Evolutionary conservation across 2,797 vertebrate genomes (phyloP).

Genomic region (Danio aesculapii): DNA sequence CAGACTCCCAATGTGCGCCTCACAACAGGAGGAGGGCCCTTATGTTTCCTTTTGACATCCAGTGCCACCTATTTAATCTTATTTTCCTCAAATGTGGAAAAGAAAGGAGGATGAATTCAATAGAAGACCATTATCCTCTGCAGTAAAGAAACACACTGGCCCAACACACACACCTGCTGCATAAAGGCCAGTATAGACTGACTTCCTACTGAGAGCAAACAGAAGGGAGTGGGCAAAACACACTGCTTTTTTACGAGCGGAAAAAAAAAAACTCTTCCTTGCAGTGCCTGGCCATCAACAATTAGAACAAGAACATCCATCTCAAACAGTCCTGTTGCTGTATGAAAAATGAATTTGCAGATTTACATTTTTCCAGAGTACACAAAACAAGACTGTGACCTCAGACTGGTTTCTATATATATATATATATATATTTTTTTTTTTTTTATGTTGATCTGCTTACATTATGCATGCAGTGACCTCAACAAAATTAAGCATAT

Average conservation of each 20-base stretch:
- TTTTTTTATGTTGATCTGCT: not conserved
- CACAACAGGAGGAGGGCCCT: constrained; percentile 33
- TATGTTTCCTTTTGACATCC: constrained; percentile 45
- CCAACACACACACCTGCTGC: constrained; percentile 41
- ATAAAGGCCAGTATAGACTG: constrained; percentile 24
- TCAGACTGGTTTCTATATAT: not conserved
- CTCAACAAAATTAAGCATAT: constrained; percentile 28
- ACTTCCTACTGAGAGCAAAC: constrained; percentile 18
- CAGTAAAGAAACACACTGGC: not conserved
- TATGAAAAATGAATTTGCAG: constrained; percentile 32
- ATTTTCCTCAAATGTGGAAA: constrained; percentile 28
- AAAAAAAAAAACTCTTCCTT: not conserved
- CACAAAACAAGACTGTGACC: not conserved
- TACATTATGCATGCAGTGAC: constrained; percentile 30
- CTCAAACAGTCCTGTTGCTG: not conserved
- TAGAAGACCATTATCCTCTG: constrained; percentile 17
- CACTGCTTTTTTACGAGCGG: constrained; percentile 6
- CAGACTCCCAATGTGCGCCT: constrained; percentile 27
- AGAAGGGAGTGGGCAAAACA: not conserved
- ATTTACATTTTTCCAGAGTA: not conserved
- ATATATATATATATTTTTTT: not conserved
- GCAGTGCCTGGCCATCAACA: constrained; percentile 44
- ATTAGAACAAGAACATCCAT: constrained; percentile 35
- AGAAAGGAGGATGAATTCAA: constrained; percentile 35
- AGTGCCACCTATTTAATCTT: constrained; percentile 45